These are phyloP conservation scores for Rhamnusium bicolor DNA, from an alignment of 2,888 invertebrate species.

Conservation along the genomic window DNA sequence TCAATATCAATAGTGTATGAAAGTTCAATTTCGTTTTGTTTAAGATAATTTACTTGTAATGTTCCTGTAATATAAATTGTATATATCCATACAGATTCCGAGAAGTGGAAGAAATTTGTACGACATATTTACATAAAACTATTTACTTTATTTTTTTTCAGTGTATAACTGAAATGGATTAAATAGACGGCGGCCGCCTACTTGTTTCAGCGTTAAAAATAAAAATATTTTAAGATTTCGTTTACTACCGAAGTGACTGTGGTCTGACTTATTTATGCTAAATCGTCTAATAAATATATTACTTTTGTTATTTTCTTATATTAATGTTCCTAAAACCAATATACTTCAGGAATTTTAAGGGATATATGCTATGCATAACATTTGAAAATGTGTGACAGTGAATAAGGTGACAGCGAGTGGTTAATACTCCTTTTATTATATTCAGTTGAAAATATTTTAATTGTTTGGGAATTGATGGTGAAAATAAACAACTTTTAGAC, in stretches of 20 bases:
- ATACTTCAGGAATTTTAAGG: no score
- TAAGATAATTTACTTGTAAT: not conserved
- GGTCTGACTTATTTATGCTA: not conserved
- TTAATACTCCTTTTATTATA: no score
- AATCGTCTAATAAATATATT: not conserved
- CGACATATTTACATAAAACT: not conserved
- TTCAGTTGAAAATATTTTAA: no score
- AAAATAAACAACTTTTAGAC: no score
- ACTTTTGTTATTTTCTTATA: not conserved
- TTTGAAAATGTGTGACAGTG: no score
- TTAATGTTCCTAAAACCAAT: not conserved
- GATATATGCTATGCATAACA: no score
- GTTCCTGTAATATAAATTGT: not conserved
- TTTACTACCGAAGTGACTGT: not conserved
- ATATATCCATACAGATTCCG: not conserved
- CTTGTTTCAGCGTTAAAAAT: not conserved
- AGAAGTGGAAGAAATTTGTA: not conserved
- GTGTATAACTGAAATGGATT: not conserved
- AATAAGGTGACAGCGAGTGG: no score
- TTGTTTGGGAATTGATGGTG: no score
- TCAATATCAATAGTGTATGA: no score
- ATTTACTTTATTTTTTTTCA: not conserved
- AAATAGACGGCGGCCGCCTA: not conserved
- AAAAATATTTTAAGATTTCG: not conserved
- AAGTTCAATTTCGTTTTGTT: no score